Evolutionary conservation across 2,888 invertebrate genomes (phyloP).

Genomic region (Sepiola atlantica): DNA sequence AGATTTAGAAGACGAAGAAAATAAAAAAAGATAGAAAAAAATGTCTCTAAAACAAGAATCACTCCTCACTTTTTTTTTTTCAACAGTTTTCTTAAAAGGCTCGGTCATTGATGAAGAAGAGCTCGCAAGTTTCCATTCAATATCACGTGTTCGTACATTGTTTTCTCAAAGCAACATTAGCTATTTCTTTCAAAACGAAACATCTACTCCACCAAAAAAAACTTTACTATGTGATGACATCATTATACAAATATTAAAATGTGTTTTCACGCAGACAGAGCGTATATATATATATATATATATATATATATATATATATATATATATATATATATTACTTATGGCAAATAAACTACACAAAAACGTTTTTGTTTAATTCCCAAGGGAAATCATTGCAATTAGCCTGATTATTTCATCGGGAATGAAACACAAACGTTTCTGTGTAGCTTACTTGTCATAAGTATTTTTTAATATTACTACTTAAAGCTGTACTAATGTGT

Average conservation of each 20-base stretch:
- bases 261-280: too few species aligned
- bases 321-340: too few species aligned
- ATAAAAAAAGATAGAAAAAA: background rate
- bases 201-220: background rate
- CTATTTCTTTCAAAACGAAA: background rate
- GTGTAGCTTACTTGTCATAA: too few species aligned
- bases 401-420: too few species aligned
- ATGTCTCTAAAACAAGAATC: background rate
- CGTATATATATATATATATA: too few species aligned
- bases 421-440: too few species aligned
- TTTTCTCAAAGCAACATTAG: background rate
- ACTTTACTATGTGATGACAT: background rate
- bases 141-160: background rate
- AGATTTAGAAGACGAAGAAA: background rate
- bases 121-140: background rate
- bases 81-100: background rate
- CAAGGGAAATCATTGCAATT: too few species aligned
- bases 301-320: too few species aligned
- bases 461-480: too few species aligned
- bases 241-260: background rate
- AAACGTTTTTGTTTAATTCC: too few species aligned
- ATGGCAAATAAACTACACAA: too few species aligned
- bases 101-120: slow-evolving; percentile 32
- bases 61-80: background rate
- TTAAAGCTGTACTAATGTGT: too few species aligned